Percentiles rank a stretch among this genome's conserved stretches.
Evolutionary conservation across 2,797 vertebrate species (phyloP).

Genomic region (Todus mexicanus): DNA sequence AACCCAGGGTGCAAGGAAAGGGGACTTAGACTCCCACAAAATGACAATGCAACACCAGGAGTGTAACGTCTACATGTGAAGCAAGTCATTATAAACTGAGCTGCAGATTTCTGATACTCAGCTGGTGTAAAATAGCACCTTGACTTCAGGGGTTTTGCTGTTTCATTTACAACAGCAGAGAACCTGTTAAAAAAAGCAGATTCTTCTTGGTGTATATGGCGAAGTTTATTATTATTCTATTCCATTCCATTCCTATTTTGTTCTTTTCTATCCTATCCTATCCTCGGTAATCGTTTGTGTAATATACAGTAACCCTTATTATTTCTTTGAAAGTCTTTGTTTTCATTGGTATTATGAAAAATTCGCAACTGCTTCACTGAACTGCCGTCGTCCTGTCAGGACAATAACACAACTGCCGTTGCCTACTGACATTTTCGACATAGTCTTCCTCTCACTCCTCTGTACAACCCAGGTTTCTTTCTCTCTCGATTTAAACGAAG

Average conservation of each 20-base stretch:
- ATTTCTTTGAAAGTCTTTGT: conserved; percentile 14
- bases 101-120: neutral
- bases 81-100: neutral
- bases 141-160: neutral
- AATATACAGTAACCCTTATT: neutral
- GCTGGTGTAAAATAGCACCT: neutral
- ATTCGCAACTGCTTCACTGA: conserved; percentile 21
- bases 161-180: neutral
- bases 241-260: neutral
- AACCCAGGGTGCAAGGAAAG: neutral
- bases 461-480: neutral
- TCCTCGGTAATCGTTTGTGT: neutral
- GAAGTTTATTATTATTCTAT: neutral
- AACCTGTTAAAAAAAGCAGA: neutral
- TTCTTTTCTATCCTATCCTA: neutral
- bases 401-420: neutral
- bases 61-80: neutral
- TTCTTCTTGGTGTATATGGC: neutral
- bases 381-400: neutral
- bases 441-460: neutral
- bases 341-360: neutral
- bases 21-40: neutral
- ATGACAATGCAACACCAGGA: neutral
- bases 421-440: neutral
- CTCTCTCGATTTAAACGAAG: neutral